A percentile compares a stretch with the other conserved stretches of the same genome.
Conservation (phyloP, 1,140 invertebrate species). For the Aphelinus atriplicis region DNA sequence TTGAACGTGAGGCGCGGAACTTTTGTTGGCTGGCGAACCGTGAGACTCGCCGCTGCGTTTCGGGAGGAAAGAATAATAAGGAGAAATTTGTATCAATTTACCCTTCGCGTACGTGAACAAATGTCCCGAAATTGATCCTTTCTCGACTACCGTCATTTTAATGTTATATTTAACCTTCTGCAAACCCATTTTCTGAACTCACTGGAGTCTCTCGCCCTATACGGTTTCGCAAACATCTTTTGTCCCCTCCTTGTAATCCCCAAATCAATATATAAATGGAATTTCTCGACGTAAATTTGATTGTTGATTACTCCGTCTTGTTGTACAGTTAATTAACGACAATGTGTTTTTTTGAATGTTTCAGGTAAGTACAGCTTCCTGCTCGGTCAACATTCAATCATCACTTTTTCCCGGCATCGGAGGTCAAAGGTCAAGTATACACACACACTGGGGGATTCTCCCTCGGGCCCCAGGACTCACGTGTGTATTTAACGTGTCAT, state of each 20-base stretch:
- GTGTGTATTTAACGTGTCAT: constrained; percentile 9
- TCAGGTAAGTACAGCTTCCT: constrained; percentile 43
- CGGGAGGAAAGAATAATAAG: constrained; percentile 24
- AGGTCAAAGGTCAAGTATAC: constrained; percentile 32
- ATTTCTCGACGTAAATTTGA: too few species aligned
- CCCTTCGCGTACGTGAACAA: constrained; percentile 27
- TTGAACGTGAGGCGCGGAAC: constrained; percentile 41
- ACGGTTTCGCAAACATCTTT: too few species aligned
- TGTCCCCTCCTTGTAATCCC: too few species aligned
- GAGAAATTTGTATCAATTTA: constrained; percentile 28
- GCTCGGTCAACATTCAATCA: not conserved
- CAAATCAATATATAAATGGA: too few species aligned
- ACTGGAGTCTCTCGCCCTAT: too few species aligned
- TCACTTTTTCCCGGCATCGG: not conserved
- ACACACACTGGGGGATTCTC: not conserved
- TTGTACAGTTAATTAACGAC: too few species aligned
- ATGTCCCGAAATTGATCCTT: constrained; percentile 11
- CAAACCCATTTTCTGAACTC: too few species aligned
- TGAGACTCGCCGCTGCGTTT: not conserved
- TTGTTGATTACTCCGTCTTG: too few species aligned
- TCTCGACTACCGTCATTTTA: constrained; percentile 35
- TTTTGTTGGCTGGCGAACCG: not conserved
- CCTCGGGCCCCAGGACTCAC: not conserved
- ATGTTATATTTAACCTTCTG: too few species aligned
- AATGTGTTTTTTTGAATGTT: constrained; percentile 39